Percentiles rank a stretch among this genome's conserved stretches.
phyloP scores from a whole-genome alignment of 2,113 vertebrate genomes.

The Dicaeum eximium region DNA sequence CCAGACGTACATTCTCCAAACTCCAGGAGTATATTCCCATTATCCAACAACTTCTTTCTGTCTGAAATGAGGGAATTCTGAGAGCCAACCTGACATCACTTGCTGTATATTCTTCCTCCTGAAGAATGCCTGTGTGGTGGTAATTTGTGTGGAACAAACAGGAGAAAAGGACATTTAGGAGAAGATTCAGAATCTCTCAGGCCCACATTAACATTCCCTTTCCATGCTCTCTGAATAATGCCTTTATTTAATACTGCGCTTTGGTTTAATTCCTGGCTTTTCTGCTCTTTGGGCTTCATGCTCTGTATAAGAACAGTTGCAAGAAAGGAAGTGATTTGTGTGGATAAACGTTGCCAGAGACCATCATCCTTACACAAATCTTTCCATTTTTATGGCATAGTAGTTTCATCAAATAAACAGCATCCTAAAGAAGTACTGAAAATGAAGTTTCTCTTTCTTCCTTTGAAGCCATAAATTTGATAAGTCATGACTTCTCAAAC shows the following conservation, averaged over 20 bases:
- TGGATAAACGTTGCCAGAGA: not conserved
- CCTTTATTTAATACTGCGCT: not conserved
- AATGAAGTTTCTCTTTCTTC: not conserved
- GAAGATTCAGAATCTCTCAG: not conserved
- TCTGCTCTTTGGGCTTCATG: not conserved
- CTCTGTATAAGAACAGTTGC: not conserved
- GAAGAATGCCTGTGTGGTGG: not conserved
- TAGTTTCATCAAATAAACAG: not conserved
- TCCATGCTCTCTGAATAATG: not conserved
- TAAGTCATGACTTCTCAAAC: not conserved
- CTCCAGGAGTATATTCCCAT: not conserved
- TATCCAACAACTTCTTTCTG: not conserved
- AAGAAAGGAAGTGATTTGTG: not conserved
- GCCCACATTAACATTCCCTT: not conserved
- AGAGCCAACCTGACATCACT: not conserved
- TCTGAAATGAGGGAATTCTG: not conserved
- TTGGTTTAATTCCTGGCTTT: not conserved
- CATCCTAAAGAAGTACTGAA: not conserved
- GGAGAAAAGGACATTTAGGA: not conserved
- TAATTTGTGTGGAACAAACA: not conserved
- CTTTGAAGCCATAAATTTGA: not conserved
- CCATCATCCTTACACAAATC: not conserved
- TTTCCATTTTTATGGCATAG: not conserved
- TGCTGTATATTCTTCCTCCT: not conserved
- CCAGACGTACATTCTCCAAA: not conserved